phyloP scores from a whole-genome alignment of 2,797 vertebrate species.

The Melanotaenia boesemani region DNA sequence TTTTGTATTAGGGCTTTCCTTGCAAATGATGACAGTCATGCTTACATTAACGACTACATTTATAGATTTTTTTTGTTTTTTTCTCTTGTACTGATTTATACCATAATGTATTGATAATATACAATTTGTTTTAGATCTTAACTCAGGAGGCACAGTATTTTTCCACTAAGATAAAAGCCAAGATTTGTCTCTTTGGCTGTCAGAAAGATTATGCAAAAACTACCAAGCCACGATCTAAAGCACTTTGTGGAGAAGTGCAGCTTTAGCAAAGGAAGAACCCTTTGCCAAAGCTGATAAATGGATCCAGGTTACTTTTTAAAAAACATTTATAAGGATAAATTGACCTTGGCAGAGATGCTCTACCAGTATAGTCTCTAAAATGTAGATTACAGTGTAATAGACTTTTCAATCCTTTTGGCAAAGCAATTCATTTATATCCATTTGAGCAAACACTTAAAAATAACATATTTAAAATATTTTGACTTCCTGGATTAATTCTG shows the following conservation, averaged over 20 bases:
- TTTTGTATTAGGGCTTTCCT: background rate
- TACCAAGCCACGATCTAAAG: background rate
- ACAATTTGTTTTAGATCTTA: background rate
- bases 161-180: background rate
- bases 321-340: too few relatives aligned
- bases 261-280: background rate
- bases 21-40: background rate
- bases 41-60: background rate
- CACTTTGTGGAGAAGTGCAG: background rate
- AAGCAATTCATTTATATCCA: too few relatives aligned
- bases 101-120: background rate
- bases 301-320: too few relatives aligned
- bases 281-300: too few relatives aligned
- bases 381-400: background rate
- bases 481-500: background rate
- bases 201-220: constrained; percentile 1
- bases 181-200: background rate
- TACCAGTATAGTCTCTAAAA: background rate
- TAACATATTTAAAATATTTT: background rate
- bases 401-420: background rate
- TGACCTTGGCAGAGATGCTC: background rate
- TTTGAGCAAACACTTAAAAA: too few relatives aligned
- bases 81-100: background rate
- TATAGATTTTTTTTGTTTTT: background rate
- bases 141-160: background rate